Percentiles rank a stretch among this genome's conserved stretches.
These are phyloP conservation scores for Mesocentrotus franciscanus DNA, from an alignment of 53 echinoderm and acorn worm genomes.

Conservation along the genomic window DNA sequence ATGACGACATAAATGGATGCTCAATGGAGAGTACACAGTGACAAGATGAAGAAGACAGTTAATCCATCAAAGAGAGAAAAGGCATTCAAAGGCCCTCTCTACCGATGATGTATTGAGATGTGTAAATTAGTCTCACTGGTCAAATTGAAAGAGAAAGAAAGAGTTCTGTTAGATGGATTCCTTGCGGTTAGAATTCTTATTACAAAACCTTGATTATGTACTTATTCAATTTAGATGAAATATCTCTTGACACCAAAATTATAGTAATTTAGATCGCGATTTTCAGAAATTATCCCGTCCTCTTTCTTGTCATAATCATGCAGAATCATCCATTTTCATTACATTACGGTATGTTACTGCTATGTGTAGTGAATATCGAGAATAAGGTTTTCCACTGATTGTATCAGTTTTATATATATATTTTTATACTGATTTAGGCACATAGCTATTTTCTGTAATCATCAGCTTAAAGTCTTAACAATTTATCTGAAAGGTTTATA, in stretches of 20 bases:
- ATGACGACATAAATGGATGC: background rate
- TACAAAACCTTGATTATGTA: background rate
- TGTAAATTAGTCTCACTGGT: background rate
- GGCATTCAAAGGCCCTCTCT: background rate
- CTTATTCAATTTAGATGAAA: background rate
- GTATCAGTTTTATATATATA: background rate
- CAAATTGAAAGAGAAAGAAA: background rate
- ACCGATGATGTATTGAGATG: background rate
- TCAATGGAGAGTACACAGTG: no score
- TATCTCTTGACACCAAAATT: background rate
- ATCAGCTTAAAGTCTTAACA: background rate
- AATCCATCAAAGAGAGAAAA: background rate
- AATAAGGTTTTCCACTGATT: background rate
- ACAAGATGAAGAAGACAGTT: background rate
- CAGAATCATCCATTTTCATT: background rate
- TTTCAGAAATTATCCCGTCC: background rate
- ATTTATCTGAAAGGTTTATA: background rate
- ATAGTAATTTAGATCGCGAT: background rate
- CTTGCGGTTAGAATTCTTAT: background rate
- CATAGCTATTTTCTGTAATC: background rate
- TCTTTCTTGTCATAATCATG: background rate
- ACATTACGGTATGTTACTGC: background rate
- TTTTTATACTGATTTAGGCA: conserved; percentile 4
- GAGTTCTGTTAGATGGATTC: background rate
- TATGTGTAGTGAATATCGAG: background rate